These are phyloP conservation scores for Hypolimnas misippus DNA, from an alignment of 2,888 invertebrate species.

Conservation along the genomic window DNA sequence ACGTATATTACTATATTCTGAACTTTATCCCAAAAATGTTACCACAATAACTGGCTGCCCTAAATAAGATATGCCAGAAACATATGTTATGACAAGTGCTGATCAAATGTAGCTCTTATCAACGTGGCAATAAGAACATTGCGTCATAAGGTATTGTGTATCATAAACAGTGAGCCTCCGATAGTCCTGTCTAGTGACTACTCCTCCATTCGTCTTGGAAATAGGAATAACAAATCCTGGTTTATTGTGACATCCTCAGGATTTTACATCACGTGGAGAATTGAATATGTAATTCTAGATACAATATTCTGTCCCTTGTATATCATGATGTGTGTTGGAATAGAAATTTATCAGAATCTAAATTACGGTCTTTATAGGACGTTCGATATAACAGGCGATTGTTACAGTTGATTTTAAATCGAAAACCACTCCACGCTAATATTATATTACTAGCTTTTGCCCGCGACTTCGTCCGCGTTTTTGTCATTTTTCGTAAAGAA, in stretches of 20 bases:
- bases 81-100: background rate
- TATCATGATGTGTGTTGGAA: background rate
- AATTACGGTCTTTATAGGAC: background rate
- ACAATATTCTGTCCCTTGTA: background rate
- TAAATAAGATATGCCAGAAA: constrained; percentile 3
- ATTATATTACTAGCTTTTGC: too few species aligned
- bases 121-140: background rate
- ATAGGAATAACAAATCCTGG: constrained; percentile 29
- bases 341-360: background rate
- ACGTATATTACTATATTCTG: too few species aligned
- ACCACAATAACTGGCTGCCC: background rate
- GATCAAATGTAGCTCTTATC: constrained; percentile 1
- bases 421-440: too few species aligned
- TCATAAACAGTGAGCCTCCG: constrained; percentile 17
- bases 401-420: too few species aligned
- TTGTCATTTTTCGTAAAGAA: too few species aligned
- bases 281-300: constrained; percentile 5
- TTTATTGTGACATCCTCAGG: background rate
- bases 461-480: too few species aligned
- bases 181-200: constrained; percentile 18
- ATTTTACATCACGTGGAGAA: background rate
- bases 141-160: background rate
- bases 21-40: background rate
- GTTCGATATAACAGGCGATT: background rate
- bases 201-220: constrained; percentile 1